Evolutionary conservation across 1,140 invertebrate genomes (phyloP).

Genomic region (Bombus soroeensis): DNA sequence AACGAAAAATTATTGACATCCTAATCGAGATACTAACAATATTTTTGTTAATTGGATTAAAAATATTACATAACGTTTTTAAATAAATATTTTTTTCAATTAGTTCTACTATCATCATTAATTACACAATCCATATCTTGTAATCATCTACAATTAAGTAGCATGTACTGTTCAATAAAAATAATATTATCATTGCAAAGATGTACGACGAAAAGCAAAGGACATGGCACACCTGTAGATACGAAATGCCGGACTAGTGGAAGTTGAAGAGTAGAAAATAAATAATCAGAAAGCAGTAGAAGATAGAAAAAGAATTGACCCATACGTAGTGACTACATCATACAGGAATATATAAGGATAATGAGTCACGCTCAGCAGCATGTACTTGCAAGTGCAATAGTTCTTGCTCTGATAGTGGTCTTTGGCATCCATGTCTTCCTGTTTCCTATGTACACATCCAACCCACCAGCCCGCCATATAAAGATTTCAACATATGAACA

Average conservation of each 20-base stretch:
- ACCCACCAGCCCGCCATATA: constrained; percentile 74
- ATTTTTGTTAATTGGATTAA: constrained; percentile 2
- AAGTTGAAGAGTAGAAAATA: constrained; percentile 56
- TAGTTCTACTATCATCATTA: constrained; percentile 10
- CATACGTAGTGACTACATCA: constrained; percentile 47
- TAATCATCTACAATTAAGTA: constrained; percentile 12
- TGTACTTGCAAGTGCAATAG: constrained; percentile 85
- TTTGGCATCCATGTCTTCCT: constrained; percentile 85
- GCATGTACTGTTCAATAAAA: constrained; percentile 46
- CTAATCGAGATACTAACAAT: not conserved
- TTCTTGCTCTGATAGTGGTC: constrained; percentile 84
- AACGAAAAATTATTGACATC: not conserved
- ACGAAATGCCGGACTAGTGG: constrained; percentile 79
- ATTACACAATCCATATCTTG: not conserved
- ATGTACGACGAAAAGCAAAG: constrained; percentile 79
- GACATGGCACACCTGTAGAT: constrained; percentile 78
- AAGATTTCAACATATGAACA: constrained; percentile 83
- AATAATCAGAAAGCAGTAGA: constrained; percentile 58
- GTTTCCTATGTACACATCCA: constrained; percentile 85
- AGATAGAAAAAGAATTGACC: constrained; percentile 41
- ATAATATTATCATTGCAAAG: constrained; percentile 72
- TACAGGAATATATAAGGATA: constrained; percentile 57
- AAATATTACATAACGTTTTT: not conserved
- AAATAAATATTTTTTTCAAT: not conserved
- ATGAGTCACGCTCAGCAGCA: constrained; percentile 83